Evolutionary conservation across 1,140 invertebrate species (phyloP).

Genomic region (Eufriesea mexicana): DNA sequence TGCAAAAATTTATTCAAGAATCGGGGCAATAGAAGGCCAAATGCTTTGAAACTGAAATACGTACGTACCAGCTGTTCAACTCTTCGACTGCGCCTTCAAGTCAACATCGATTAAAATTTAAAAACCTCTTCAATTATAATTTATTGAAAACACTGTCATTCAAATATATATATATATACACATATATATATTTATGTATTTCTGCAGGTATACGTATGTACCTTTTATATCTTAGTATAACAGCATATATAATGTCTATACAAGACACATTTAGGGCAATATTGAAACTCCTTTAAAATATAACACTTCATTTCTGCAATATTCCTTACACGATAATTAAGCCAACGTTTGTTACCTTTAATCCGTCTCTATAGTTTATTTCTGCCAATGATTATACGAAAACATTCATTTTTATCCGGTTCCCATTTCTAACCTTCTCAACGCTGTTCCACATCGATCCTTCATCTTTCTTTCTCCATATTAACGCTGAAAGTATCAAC

Average conservation of each 20-base stretch:
- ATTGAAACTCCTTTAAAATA: constrained; percentile 37
- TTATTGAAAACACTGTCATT: constrained; percentile 26
- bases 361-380: not conserved
- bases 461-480: not conserved
- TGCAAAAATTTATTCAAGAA: not conserved
- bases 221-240: not conserved
- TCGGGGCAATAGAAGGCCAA: constrained; percentile 2
- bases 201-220: not conserved
- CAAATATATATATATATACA: not conserved
- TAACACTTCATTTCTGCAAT: constrained; percentile 5
- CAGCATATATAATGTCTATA: constrained; percentile 26
- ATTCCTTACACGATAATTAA: constrained; percentile 31
- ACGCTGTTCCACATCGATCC: not conserved
- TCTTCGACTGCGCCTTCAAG: not conserved
- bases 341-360: constrained; percentile 9
- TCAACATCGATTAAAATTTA: constrained; percentile 24
- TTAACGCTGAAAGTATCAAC: not conserved
- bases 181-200: not conserved
- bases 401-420: not conserved
- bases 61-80: not conserved
- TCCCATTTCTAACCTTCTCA: not conserved
- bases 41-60: not conserved
- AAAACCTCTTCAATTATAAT: constrained; percentile 15
- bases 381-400: constrained; percentile 1
- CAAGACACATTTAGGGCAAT: constrained; percentile 34